These are phyloP conservation scores for Eilema caniola DNA, from an alignment of 2,888 invertebrate genomes.

Conservation along the genomic window DNA sequence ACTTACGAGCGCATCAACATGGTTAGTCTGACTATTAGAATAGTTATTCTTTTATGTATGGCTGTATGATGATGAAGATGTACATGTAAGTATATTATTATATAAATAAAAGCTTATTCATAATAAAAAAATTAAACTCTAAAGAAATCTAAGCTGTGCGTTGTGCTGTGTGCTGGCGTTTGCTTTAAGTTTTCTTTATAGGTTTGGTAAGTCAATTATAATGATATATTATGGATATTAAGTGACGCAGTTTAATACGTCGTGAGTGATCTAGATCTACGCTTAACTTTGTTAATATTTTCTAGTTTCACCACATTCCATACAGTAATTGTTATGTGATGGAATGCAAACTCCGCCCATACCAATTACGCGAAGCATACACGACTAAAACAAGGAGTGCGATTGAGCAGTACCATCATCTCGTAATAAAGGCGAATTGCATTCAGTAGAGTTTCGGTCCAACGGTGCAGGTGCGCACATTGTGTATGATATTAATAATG, in stretches of 20 bases:
- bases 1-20: conserved; percentile 91
- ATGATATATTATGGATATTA: neutral
- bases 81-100: neutral
- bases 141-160: conserved; percentile 6
- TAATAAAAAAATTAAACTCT: neutral
- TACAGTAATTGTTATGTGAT: conserved; percentile 68
- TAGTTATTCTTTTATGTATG: neutral
- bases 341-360: conserved; percentile 72
- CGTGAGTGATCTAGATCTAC: conserved; percentile 61
- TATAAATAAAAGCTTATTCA: neutral
- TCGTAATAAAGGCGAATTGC: conserved; percentile 24
- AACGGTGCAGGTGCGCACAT: conserved; percentile 59
- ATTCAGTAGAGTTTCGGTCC: conserved; percentile 35
- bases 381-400: conserved; percentile 53
- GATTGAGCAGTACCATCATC: conserved; percentile 22
- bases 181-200: neutral
- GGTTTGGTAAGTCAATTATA: neutral
- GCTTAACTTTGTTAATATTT: conserved; percentile 70
- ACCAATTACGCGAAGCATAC: conserved; percentile 64
- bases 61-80: neutral
- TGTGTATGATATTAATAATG: conserved; percentile 57
- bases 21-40: conserved; percentile 65
- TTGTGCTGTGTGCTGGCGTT: conserved; percentile 7
- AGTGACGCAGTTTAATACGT: conserved; percentile 50
- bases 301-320: conserved; percentile 80